A percentile compares a stretch with the other conserved stretches of the same genome.
These are phyloP conservation scores for Todiramphus chloris DNA, from an alignment of 2,113 vertebrate genomes.

Conservation along the genomic window DNA sequence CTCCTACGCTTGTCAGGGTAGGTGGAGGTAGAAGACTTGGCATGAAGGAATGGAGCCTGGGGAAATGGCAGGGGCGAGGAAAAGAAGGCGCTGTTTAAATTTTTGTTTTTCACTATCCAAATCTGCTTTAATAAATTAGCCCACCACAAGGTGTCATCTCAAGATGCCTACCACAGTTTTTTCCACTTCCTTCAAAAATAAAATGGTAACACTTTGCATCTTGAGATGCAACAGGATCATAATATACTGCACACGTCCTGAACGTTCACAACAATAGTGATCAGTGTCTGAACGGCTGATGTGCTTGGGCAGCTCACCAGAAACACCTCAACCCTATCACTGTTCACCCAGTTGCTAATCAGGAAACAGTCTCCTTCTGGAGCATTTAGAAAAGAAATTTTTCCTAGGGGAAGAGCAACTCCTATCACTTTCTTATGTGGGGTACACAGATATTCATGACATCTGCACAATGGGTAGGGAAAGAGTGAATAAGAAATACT, in stretches of 20 bases:
- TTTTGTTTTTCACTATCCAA: not conserved
- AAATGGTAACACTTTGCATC: not conserved
- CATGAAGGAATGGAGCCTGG: not conserved
- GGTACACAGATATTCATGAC: not conserved
- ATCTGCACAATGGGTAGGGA: not conserved
- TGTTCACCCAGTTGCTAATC: fast-evolving
- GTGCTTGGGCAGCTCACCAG: not conserved
- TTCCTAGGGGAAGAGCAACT: not conserved
- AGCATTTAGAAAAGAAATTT: not conserved
- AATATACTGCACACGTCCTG: not conserved
- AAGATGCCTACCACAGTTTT: not conserved
- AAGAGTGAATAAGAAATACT: not conserved
- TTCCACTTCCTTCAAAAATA: not conserved
- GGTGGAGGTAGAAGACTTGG: no score
- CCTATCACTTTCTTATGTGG: not conserved
- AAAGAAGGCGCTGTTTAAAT: not conserved
- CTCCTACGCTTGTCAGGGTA: fast-evolving
- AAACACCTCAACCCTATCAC: not conserved
- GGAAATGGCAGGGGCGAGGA: not conserved
- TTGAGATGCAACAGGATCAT: not conserved
- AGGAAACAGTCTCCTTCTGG: not conserved
- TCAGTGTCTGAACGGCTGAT: not conserved
- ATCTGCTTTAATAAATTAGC: not conserved
- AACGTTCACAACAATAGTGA: no score
- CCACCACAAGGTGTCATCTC: not conserved